These are phyloP conservation scores for Holothuria scabra DNA, from an alignment of 53 echinoderm and acorn worm species.

Conservation along the genomic window DNA sequence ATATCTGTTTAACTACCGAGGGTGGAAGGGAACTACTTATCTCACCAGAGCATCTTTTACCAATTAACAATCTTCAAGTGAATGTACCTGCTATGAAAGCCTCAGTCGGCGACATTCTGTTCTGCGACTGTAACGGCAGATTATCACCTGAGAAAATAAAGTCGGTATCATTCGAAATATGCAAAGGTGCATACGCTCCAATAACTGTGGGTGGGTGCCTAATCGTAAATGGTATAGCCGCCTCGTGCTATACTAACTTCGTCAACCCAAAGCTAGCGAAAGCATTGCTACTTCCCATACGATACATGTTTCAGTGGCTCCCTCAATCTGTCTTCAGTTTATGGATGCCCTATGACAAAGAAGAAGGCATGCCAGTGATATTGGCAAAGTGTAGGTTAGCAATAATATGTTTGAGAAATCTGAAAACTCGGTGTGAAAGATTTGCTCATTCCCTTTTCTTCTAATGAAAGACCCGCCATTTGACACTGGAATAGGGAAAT, in stretches of 20 bases:
- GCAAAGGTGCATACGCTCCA: not conserved
- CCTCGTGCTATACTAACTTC: conserved; percentile 14
- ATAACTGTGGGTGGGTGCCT: not conserved
- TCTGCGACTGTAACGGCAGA: not conserved
- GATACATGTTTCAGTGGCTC: not conserved
- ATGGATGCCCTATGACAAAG: not conserved
- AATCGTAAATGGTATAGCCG: conserved; percentile 12
- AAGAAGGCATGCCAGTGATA: conserved; percentile 1
- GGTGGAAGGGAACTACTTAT: not conserved
- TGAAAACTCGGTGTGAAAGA: no score
- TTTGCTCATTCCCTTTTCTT: no score
- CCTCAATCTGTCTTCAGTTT: not conserved
- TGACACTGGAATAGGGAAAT: no score
- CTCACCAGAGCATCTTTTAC: conserved; percentile 2
- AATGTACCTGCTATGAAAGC: not conserved
- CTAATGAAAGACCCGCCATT: no score
- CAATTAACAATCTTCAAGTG: not conserved
- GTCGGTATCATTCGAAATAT: not conserved
- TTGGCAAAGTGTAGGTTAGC: not conserved
- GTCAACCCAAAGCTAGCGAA: not conserved
- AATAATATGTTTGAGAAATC: no score
- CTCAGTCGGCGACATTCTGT: conserved; percentile 6
- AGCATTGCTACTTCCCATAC: not conserved
- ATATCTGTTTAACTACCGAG: not conserved
- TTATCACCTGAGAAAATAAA: not conserved